Conservation (phyloP, 2,888 invertebrate genomes). For the Malacosoma neustria region DNA sequence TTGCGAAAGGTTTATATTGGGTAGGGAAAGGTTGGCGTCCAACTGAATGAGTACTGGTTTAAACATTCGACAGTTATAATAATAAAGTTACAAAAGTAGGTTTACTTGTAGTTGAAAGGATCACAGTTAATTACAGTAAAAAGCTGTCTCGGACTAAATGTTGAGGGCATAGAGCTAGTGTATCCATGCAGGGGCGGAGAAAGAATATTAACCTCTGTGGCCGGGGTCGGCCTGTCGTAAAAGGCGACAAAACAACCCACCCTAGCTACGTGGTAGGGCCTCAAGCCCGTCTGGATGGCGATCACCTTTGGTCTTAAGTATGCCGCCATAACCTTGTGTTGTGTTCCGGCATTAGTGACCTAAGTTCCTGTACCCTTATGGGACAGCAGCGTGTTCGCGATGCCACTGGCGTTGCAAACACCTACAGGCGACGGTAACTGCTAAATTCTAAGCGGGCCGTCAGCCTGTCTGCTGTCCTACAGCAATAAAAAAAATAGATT, state of each 20-base stretch:
- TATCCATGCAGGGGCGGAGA: neutral
- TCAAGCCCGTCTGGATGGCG: neutral
- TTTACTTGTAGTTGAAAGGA: no score
- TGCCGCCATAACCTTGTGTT: neutral
- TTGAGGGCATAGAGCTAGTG: no score
- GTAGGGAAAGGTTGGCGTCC: no score
- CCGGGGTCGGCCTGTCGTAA: neutral
- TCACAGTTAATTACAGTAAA: no score
- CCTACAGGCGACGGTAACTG: neutral
- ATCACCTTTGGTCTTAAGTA: neutral
- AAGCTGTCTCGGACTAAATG: no score
- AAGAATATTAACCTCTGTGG: neutral
- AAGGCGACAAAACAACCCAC: neutral
- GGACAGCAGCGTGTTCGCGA: neutral
- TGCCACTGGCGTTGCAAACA: neutral
- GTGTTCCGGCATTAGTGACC: neutral
- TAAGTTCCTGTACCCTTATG: neutral
- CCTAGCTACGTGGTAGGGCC: neutral
- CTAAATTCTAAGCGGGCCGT: neutral
- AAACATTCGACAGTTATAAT: no score
- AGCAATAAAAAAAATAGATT: neutral
- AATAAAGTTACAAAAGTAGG: no score
- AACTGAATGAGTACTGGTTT: no score
- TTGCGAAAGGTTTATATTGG: neutral
- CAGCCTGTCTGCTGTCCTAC: neutral